Conservation (phyloP, 2,888 invertebrate species). For the Xylocampa areola region DNA sequence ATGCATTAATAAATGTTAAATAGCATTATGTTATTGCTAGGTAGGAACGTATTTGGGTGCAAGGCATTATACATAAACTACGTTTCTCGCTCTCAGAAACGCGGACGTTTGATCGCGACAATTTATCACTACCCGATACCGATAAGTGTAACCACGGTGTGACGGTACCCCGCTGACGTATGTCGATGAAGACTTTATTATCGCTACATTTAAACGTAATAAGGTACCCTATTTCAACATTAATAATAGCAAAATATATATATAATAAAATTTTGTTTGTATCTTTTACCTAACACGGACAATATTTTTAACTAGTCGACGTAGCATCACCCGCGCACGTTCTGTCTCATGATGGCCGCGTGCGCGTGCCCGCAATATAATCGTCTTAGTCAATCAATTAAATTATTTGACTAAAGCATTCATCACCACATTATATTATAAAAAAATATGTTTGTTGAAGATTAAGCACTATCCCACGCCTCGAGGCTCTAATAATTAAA, state of each 20-base stretch:
- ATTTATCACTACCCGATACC: constrained; percentile 9
- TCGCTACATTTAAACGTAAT: constrained; percentile 46
- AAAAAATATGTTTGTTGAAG: constrained; percentile 12
- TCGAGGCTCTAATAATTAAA: constrained; percentile 14
- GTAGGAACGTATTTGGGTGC: constrained; percentile 18
- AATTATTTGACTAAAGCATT: constrained; percentile 58
- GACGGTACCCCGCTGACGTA: constrained; percentile 8
- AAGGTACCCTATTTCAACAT: constrained; percentile 46
- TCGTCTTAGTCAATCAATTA: constrained; percentile 33
- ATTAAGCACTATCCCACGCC: constrained; percentile 30
- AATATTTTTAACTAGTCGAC: constrained; percentile 59
- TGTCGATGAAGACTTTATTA: constrained; percentile 44
- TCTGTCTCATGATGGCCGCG: not conserved
- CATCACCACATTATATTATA: constrained; percentile 59
- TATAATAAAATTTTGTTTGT: constrained; percentile 70
- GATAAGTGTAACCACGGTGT: constrained; percentile 1
- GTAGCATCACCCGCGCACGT: constrained; percentile 3
- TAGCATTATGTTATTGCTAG: constrained; percentile 65
- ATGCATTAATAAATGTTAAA: constrained; percentile 43
- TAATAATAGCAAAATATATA: constrained; percentile 60
- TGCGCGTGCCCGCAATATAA: constrained; percentile 23
- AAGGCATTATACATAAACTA: constrained; percentile 24
- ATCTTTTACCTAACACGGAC: constrained; percentile 72
- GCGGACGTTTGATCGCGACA: not conserved
- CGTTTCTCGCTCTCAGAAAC: not conserved